Conservation (phyloP, 2,113 vertebrate species). For the Rhizomys pruinosus region DNA sequence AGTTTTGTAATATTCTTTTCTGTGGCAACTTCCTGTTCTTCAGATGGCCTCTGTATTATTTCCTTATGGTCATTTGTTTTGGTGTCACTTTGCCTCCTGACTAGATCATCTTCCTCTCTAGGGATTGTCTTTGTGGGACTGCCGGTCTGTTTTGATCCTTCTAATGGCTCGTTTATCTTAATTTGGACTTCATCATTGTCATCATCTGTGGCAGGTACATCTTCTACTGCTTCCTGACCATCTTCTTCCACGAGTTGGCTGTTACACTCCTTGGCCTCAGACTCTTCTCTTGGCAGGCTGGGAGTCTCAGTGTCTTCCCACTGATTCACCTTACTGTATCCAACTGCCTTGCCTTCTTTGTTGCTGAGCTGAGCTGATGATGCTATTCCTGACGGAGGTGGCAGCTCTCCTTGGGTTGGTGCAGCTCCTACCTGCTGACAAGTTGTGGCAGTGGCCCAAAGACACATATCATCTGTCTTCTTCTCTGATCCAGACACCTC, state of each 20-base stretch:
- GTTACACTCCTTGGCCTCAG: neutral
- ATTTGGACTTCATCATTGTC: neutral
- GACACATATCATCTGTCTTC: neutral
- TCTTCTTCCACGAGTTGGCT: constrained; percentile 17
- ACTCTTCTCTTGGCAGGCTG: neutral
- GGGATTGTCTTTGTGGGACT: neutral
- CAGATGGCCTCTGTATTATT: neutral
- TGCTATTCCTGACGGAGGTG: neutral
- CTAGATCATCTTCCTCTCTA: neutral
- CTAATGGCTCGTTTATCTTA: constrained; percentile 19
- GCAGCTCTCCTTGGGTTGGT: neutral
- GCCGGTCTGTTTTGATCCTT: neutral
- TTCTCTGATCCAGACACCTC: constrained; percentile 40
- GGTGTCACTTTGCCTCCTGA: neutral
- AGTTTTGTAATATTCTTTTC: neutral
- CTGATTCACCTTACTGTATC: neutral
- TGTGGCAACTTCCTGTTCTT: neutral
- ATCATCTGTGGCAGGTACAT: neutral
- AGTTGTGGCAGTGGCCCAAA: neutral
- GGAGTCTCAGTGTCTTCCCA: neutral
- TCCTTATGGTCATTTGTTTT: constrained; percentile 8
- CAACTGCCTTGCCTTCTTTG: neutral
- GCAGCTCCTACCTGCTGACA: neutral
- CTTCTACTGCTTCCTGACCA: constrained; percentile 6
- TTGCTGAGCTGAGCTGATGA: constrained; percentile 9